These are phyloP conservation scores for Muntiacus muntjak DNA, from an alignment of 2,113 vertebrate species.

Conservation along the genomic window DNA sequence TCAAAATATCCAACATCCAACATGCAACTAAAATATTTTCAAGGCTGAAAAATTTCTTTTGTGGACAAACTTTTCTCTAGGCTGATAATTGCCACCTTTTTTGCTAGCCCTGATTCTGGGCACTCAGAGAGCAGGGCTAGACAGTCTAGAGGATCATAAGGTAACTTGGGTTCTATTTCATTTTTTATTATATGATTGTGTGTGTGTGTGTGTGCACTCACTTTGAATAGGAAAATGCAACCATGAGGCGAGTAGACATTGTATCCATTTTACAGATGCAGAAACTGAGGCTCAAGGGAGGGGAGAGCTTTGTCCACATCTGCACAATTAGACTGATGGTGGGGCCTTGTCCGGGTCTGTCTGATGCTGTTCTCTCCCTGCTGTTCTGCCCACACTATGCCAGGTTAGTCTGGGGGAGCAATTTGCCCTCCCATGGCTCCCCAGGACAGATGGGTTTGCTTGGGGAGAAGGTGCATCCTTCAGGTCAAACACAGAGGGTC, in stretches of 20 bases:
- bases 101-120: not conserved
- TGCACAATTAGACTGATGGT: not conserved
- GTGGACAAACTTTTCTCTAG: not conserved
- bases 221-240: not conserved
- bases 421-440: not conserved
- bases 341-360: not conserved
- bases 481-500: not conserved
- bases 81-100: not conserved
- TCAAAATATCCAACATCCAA: not conserved
- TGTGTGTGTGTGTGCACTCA: accelerated
- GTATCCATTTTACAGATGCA: not conserved
- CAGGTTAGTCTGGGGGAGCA: not conserved
- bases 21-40: not conserved
- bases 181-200: not conserved
- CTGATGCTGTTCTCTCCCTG: not conserved
- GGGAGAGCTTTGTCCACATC: not conserved
- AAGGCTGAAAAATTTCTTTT: not conserved
- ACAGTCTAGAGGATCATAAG: not conserved
- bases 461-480: not conserved
- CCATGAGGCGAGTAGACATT: not conserved
- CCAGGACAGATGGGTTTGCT: not conserved
- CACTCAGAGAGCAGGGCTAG: not conserved
- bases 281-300: not conserved
- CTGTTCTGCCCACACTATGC: not conserved
- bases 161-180: not conserved